A percentile compares a stretch with the other conserved stretches of the same genome.
Evolutionary conservation across 1,140 invertebrate genomes (phyloP).

Genomic region (Polypedilum pembai): DNA sequence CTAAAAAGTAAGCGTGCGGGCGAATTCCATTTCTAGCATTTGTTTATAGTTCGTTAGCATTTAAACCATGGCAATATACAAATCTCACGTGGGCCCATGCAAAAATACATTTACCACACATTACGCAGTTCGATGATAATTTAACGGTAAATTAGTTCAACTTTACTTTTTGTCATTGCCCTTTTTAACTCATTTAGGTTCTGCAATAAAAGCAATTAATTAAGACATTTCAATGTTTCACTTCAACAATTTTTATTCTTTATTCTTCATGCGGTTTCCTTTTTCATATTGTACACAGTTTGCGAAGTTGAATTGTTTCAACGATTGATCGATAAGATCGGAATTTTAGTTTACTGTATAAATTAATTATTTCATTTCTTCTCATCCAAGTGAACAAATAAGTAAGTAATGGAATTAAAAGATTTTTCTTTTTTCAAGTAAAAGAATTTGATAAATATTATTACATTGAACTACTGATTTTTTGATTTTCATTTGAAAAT

Average conservation of each 20-base stretch:
- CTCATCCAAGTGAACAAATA: neutral
- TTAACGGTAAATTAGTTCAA: neutral
- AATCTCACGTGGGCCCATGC: neutral
- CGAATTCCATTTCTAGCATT: neutral
- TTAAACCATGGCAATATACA: neutral
- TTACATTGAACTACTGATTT: too few relatives aligned
- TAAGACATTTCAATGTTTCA: neutral
- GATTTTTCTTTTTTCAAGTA: neutral
- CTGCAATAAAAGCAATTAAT: neutral
- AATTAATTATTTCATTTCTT: neutral
- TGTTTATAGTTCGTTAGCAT: neutral
- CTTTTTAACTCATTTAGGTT: neutral
- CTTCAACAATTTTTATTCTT: neutral
- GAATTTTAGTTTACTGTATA: neutral
- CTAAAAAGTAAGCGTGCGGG: neutral
- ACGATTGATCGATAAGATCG: neutral
- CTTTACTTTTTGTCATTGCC: neutral
- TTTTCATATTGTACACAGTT: neutral
- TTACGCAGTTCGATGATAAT: neutral
- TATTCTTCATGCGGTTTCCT: neutral
- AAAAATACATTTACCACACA: neutral
- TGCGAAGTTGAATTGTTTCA: neutral
- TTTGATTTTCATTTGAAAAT: too few relatives aligned
- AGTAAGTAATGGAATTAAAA: neutral
- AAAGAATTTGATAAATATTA: neutral